phyloP scores from a whole-genome alignment of 2,888 invertebrate species.

The Ophion ellenae region DNA sequence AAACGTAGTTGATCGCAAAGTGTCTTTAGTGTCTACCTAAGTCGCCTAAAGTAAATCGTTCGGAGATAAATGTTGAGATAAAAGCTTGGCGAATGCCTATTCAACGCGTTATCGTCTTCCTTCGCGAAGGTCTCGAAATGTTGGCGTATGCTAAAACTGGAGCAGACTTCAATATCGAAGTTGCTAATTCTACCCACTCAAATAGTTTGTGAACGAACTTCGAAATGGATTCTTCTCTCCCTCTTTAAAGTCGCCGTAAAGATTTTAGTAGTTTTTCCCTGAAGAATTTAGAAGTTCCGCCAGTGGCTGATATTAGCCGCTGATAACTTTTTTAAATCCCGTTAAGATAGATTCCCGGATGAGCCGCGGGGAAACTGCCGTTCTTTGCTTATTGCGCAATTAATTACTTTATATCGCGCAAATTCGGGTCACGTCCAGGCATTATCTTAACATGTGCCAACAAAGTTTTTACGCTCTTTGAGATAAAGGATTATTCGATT shows the following conservation, averaged over 20 bases:
- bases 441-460: no score
- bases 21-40: background rate
- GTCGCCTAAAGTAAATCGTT: background rate
- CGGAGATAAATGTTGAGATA: background rate
- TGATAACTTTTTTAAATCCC: background rate
- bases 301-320: background rate
- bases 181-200: background rate
- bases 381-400: no score
- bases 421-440: no score
- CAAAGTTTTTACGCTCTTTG: no score
- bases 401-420: no score
- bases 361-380: background rate
- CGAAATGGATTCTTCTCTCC: background rate
- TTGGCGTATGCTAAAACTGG: background rate
- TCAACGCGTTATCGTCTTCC: background rate
- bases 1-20: background rate
- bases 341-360: background rate
- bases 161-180: constrained; percentile 3
- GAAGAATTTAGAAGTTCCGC: background rate
- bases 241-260: background rate
- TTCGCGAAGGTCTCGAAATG: background rate
- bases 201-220: constrained; percentile 8
- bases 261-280: background rate
- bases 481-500: no score
- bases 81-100: background rate